phyloP scores from a whole-genome alignment of 2,797 vertebrate genomes.

The Austrolebias charrua region DNA sequence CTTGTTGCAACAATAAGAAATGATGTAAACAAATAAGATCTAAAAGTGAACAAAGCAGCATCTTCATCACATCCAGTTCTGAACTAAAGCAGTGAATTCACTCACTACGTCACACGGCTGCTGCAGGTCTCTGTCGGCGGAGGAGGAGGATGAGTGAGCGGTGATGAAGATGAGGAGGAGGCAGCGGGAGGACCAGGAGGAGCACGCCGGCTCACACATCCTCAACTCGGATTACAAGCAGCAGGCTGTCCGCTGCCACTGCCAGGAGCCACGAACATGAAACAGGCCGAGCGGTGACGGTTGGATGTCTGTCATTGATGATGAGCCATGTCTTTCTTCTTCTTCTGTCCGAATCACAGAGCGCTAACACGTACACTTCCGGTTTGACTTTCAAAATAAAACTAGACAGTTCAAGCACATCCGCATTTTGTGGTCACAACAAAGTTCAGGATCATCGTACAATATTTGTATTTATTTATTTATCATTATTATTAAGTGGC shows the following conservation, averaged over 20 bases:
- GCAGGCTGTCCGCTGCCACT: conserved; percentile 38
- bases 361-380: conserved; percentile 14
- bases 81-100: background rate
- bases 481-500: too few relatives aligned
- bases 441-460: too few relatives aligned
- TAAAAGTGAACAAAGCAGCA: background rate
- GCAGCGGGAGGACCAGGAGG: conserved; percentile 48
- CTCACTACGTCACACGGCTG: conserved; percentile 77
- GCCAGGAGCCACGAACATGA: conserved; percentile 39
- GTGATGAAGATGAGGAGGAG: conserved; percentile 48
- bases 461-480: too few relatives aligned
- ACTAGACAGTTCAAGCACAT: background rate
- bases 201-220: conserved; percentile 58
- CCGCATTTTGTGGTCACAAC: too few relatives aligned
- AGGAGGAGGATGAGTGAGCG: conserved; percentile 38
- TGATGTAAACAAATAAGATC: background rate
- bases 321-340: conserved; percentile 28
- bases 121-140: conserved; percentile 56
- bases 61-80: too few relatives aligned
- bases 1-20: background rate
- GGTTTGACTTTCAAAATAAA: conserved; percentile 35
- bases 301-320: conserved; percentile 27
- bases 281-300: conserved; percentile 26
- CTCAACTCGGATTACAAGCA: conserved; percentile 51
- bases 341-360: background rate